Conservation (phyloP, 2,113 vertebrate species). For the Percopsis transmontana region DNA sequence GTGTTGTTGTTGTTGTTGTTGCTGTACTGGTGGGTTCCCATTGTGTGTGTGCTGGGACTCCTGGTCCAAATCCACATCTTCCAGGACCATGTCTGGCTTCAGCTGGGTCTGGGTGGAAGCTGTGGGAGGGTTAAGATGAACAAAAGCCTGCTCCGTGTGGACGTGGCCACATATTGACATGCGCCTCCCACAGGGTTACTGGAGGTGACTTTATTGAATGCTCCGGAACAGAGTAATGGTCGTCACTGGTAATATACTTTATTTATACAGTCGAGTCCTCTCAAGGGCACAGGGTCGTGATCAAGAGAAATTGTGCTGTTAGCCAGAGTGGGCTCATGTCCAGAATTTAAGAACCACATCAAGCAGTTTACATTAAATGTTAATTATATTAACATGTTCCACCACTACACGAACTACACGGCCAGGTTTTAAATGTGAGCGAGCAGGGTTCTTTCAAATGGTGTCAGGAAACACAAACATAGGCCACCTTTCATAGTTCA, state of each 20-base stretch:
- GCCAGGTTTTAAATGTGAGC: not conserved
- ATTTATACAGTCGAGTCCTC: too few relatives aligned
- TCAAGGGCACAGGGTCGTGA: too few relatives aligned
- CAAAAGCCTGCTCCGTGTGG: not conserved
- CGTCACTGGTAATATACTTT: too few relatives aligned
- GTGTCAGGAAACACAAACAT: not conserved
- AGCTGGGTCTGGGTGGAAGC: constrained; percentile 55
- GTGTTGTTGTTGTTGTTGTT: too few relatives aligned
- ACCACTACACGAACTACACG: constrained; percentile 14
- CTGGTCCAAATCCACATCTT: constrained; percentile 70
- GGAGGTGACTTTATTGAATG: too few relatives aligned
- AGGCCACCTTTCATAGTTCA: constrained; percentile 64
- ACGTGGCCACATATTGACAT: too few relatives aligned
- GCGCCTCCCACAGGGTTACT: too few relatives aligned
- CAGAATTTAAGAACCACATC: constrained; percentile 19
- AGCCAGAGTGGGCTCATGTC: too few relatives aligned
- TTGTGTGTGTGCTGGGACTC: not conserved
- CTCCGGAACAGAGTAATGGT: too few relatives aligned
- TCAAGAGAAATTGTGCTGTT: too few relatives aligned
- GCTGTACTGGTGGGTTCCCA: not conserved
- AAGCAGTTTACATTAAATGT: constrained; percentile 29
- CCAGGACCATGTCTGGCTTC: constrained; percentile 70
- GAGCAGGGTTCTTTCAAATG: not conserved
- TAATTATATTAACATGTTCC: constrained; percentile 42
- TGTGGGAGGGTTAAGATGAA: constrained; percentile 28